Base-by-base conservation (phyloP, 53 echinoderm and acorn worm genomes). In the Henricia sp. region DNA sequence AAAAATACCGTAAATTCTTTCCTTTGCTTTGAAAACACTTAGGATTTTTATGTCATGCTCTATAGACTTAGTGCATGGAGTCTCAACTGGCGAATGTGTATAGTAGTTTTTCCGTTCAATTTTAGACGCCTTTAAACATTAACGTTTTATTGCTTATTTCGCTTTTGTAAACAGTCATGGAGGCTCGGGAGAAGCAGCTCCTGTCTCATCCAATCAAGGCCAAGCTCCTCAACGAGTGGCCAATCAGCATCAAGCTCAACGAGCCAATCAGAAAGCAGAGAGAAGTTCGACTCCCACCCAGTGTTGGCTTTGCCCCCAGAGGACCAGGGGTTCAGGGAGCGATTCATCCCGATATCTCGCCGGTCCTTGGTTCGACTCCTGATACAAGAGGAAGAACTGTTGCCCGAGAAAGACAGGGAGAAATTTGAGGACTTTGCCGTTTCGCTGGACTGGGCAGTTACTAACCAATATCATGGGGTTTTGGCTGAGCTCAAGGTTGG, bases 331-430 rank as follows among this genome's bases (percentile, higher is more conserved):
- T 86, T 91, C 71, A 78, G 85, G 38, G 94, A 95, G 80, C 85
- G 89, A 13, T 99, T 99, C 89, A 99, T 99, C 86, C 99, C 99
- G 19, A 90, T 99, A 76, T 94, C 99, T 33, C 80, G 94, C 39
- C 76, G 92, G 2, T 92, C 91, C n/a, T 71, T 99, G 54, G 90
- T 99, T 43, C 88, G 92, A 44, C 84, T 92, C 32, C 69, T 95
- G 37, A 92, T 95, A 72, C 92, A 99, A 85, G 92, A 97, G 67
- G 92, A 94, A 3, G 67, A 85, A 20, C 89, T 99, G 12, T 69
- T 99, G 39, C 83, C 86, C 5, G 78, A 82, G 20, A 74, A 66
- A 2, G 92, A 99, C 68, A 67, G 62, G 77, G 90, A 85, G 63
- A 78, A 71, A 14, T 95, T 95, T 95, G 99, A 95, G 68, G 90